Evolutionary conservation across 1,140 invertebrate species (phyloP), one percentile per base, ranked within the genome.

Genomic region (Galendromus occidentalis): DNA sequence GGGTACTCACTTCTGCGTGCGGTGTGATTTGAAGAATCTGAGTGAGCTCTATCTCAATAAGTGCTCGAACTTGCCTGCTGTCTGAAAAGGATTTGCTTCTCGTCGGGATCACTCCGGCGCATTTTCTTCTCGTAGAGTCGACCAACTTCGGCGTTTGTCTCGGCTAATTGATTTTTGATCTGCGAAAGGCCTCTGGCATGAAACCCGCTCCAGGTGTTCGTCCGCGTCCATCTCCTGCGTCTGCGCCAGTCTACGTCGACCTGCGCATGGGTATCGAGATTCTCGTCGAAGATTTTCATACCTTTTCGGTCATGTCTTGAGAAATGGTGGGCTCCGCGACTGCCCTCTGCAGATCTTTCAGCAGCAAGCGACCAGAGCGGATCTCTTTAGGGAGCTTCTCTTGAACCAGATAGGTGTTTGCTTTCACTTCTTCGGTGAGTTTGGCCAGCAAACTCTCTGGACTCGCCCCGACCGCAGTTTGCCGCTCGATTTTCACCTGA

Each of bases 321-420:
- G 82, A 80, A 64, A 85, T 78, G 65, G 84, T 82, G 30, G 82
- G 79, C 67, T 85, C 82, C 14, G 79, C 77, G 2, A 83, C 81
- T 17, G 88, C 82, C 42, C 76, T 77, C 70, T 83, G 81, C 69
- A 88, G 76, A 66, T 87, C 83, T 65, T 81, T 79, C 9, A 88
- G 77, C 67, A 83, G 81, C 70, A 82, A 82, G 71, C 82, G 81
- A 41, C 81, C 76, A 1, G 74, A 73, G 2, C 75, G 71, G 29
- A 85, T 77, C 74, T 90, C 87, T 69, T 84, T 81, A 0, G 87
- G 86, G 22, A 89, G 72, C 72, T 87, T 85, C 72, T 90, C 85
- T 59, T 84, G 85, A 0, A 83, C 82, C 18, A 91, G 80, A 71
- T 86, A 86, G 51, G 76, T 78, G 74, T 85, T 85, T 39, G 86